Conservation (phyloP, 2,797 vertebrate genomes). For the Vultur gryphus region DNA sequence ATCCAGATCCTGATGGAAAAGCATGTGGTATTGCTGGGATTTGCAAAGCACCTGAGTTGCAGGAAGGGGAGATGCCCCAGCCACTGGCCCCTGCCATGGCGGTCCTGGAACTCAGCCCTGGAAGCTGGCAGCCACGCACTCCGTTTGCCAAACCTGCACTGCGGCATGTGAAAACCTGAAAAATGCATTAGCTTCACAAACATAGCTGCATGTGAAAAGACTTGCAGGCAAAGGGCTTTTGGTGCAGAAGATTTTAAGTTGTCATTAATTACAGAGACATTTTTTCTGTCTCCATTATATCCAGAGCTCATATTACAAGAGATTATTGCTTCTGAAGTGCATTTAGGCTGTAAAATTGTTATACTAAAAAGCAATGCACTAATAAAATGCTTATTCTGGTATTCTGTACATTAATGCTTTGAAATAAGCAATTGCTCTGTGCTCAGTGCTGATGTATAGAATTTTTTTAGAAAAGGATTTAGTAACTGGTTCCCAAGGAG, state of each 20-base stretch:
- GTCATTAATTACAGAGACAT: background rate
- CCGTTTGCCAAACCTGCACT: background rate
- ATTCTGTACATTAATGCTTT: background rate
- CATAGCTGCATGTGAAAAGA: background rate
- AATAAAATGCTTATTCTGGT: background rate
- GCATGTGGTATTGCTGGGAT: background rate
- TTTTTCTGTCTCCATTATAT: background rate
- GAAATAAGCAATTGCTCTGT: background rate
- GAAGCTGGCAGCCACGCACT: accelerated
- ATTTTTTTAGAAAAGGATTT: background rate
- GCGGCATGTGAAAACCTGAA: background rate
- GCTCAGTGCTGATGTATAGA: background rate
- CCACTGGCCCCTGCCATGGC: accelerated
- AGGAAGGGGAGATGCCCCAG: background rate
- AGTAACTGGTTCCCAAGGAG: background rate
- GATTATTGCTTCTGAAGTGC: background rate
- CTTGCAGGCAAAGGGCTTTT: background rate
- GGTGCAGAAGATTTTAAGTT: background rate
- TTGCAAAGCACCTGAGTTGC: background rate
- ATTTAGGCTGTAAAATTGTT: background rate
- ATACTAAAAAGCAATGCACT: background rate
- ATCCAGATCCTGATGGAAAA: background rate
- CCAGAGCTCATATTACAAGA: background rate
- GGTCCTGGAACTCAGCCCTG: background rate
- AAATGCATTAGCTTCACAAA: background rate